Evolutionary conservation across 2,113 vertebrate genomes (phyloP).

Genomic region (Epinephelus fuscoguttatus): DNA sequence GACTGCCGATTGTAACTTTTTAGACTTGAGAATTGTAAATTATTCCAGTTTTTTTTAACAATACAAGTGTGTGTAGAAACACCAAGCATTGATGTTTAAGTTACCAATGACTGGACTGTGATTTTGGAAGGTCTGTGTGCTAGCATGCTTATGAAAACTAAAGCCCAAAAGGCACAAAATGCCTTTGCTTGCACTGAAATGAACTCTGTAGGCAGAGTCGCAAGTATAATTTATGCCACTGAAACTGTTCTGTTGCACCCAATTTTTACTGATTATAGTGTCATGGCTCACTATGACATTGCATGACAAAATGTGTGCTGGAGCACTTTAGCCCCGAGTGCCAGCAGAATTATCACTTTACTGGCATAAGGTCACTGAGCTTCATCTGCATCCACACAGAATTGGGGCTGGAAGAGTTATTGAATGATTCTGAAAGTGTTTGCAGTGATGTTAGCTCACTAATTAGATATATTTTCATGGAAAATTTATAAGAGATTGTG

Average conservation of each 20-base stretch:
- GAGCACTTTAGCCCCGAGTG: constrained; percentile 34
- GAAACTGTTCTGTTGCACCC: constrained; percentile 35
- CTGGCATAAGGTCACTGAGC: constrained; percentile 39
- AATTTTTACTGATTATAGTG: constrained; percentile 58
- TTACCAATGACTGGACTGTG: constrained; percentile 14
- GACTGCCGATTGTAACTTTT: too few species aligned
- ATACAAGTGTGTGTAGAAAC: neutral
- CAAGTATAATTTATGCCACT: constrained; percentile 34
- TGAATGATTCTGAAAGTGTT: constrained; percentile 39
- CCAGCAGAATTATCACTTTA: constrained; percentile 50
- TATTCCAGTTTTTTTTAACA: neutral
- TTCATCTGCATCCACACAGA: constrained; percentile 32
- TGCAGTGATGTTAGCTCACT: constrained; percentile 30
- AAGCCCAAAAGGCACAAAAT: constrained; percentile 7
- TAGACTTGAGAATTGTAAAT: neutral
- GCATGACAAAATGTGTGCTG: constrained; percentile 49
- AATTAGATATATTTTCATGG: constrained; percentile 55
- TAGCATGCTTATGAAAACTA: constrained; percentile 14
- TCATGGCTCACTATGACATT: constrained; percentile 54
- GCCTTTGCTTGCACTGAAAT: constrained; percentile 15
- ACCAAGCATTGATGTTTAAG: constrained; percentile 5
- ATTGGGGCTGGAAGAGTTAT: constrained; percentile 20
- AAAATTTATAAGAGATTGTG: constrained; percentile 30
- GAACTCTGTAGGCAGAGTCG: constrained; percentile 18
- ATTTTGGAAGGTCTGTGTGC: constrained; percentile 1